phyloP scores from a whole-genome alignment of 1,140 invertebrate species.

The Temnothorax curvispinosus region DNA sequence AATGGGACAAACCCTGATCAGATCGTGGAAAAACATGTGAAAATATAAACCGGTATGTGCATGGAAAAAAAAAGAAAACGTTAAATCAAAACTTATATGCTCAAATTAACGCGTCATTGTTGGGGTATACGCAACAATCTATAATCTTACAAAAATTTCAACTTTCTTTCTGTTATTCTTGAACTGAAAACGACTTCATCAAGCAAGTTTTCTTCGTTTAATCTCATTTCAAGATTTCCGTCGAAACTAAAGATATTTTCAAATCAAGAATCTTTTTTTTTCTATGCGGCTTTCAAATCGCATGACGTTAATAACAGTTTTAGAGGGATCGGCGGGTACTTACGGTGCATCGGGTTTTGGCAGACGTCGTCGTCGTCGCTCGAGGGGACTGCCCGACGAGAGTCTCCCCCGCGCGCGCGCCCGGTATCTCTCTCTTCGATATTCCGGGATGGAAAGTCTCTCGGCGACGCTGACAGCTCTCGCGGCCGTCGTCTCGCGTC shows the following conservation, averaged over 20 bases:
- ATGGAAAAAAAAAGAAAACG: too few relatives aligned
- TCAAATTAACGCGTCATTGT: too few relatives aligned
- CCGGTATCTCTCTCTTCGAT: neutral
- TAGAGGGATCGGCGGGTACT: neutral
- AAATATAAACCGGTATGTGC: neutral
- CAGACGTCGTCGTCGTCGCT: neutral
- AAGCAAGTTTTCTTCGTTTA: too few relatives aligned
- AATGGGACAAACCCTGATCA: neutral
- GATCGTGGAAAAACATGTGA: neutral
- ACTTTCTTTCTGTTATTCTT: too few relatives aligned
- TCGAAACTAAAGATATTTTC: too few relatives aligned
- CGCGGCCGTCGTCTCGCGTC: slow-evolving; percentile 19
- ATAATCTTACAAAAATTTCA: too few relatives aligned
- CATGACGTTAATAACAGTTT: neutral
- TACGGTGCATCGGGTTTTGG: slow-evolving; percentile 22
- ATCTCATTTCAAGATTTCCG: too few relatives aligned
- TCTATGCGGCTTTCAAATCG: neutral
- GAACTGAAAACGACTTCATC: too few relatives aligned
- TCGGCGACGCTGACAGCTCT: slow-evolving; percentile 28
- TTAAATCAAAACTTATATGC: too few relatives aligned
- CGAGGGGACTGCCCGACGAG: neutral
- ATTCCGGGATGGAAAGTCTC: slow-evolving; percentile 2
- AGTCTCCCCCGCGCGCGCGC: too few relatives aligned
- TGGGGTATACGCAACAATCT: too few relatives aligned
- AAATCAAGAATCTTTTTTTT: too few relatives aligned